Evolutionary conservation across 2,888 invertebrate genomes (phyloP), one percentile per base, ranked within the genome.

Genomic region (Drosophila kuntzei): DNA sequence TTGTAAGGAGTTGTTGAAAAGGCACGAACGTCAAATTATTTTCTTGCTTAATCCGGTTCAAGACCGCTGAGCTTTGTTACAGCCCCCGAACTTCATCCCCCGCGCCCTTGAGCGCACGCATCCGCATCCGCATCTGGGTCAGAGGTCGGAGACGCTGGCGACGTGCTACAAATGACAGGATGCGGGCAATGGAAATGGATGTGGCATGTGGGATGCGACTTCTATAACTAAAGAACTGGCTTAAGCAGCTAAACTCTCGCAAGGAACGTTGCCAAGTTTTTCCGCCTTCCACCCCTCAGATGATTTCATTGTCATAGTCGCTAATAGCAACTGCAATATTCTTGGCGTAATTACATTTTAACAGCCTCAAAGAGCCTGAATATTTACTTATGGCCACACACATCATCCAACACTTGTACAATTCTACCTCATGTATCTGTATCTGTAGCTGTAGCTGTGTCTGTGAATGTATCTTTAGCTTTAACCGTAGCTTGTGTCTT

Each of bases 11-110:
- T 80, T 86, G 71, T 61, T 76, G 72, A 90, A 87, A 87, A 79
- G 87, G 90, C 87, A 87, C 87, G 87, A 90, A 87, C 89, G 71
- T 87, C 90, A 89, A 87, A 87, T 87, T 87, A 90, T 90, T 87
- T 87, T 87, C 89, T 73, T 87, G 70, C 81, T 89, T 89, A 86
- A 86, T 86, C 89, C 89, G 88, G 89, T 88, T 76, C 88, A 82
- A 82, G 89, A 79, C 83, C 77, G 83, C 80, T 71, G 83, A 87
- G 87, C 85, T 76, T 74, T 74, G 85, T 72, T 74, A 87, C 55
- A 68, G 68, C 66, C 47, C 34, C 32, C 18, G n/a, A 11, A 12
- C 51, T 22, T 22, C 32, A 20, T 12, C 27, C 5, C 20, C 32
- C 11, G 6, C 34, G 9, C 39, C 9, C 16, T 16, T 18, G 2